Base-by-base conservation (phyloP, 37 sponge, comb jelly and placozoan genomes). In the Agelas oroides region DNA sequence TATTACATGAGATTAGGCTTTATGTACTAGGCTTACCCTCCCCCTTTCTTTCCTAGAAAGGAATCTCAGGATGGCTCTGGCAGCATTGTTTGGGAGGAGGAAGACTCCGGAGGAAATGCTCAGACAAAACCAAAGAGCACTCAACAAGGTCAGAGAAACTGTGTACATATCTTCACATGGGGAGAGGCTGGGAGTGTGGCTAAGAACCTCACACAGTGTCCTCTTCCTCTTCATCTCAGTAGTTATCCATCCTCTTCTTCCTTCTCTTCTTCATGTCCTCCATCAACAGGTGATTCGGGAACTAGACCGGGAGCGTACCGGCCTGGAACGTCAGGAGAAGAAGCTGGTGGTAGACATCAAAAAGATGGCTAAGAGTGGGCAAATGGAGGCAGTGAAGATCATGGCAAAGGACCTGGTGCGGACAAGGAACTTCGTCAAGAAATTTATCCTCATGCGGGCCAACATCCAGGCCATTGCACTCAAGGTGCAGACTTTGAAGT, bases 291-390 rank as follows among this genome's bases (percentile, higher is more conserved):
- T 91, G 33, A 88, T 89, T 25, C 63, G 98, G 25, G 98, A 98
- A 58, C 75, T 98, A 46, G 98, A 98, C 59, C 71, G 92, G 53
- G 98, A 98, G 70, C 39, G 94, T 21, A 54, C 79, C 1, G 84
- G 88, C 37, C 54, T 98, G 54, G 98, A 98, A 73, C 83, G 86
- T 37, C 98, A 98, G 60, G 98, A 98, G 80, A 98, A 98, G 90
- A 93, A 98, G 77, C 79, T 98, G 20, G 92, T 98, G 30, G 85
- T 64, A 11, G 98, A 98, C 70, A 98, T 98, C 85, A 95, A 95
- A 86, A 98, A 98, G 69, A 98, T 98, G 98, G 98, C 98, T 37
- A 95, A 95, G 81, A 91, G 91, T 53, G 98, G 98, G 17, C 96
- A 98, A 59, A 98, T 98, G 98, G 96, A 92, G 34, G 93, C 92